These are phyloP conservation scores for Lucilia cuprina DNA, from an alignment of 1,140 invertebrate genomes.

Conservation along the genomic window DNA sequence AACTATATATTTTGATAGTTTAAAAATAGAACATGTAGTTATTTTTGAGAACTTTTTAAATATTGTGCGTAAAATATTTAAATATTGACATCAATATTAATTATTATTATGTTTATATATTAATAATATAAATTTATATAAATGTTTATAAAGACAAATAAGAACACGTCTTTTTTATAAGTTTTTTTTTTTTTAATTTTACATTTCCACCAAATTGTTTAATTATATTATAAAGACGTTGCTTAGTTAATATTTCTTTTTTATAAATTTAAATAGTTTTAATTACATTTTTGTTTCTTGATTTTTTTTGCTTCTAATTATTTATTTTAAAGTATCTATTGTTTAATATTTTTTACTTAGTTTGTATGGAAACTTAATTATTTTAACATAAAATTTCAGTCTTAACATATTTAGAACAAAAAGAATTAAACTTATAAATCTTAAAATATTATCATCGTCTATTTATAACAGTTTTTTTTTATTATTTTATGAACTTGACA, in stretches of 20 bases:
- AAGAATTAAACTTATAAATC: not conserved
- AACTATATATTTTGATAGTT: not conserved
- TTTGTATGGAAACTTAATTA: not conserved
- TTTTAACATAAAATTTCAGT: not conserved
- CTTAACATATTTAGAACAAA: constrained; percentile 2
- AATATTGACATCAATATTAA: not conserved
- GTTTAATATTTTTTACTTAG: not conserved
- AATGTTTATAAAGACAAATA: too few species aligned
- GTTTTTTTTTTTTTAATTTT: too few species aligned
- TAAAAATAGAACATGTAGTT: not conserved
- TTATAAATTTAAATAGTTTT: not conserved
- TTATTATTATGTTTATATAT: not conserved
- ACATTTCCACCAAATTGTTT: too few species aligned
- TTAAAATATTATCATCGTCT: not conserved
- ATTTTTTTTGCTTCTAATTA: not conserved
- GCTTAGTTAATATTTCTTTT: not conserved
- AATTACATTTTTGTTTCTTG: not conserved
- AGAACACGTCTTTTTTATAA: too few species aligned
- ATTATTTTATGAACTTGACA: too few species aligned
- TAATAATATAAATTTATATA: too few species aligned
- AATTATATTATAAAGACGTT: not conserved
- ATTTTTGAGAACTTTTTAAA: not conserved
- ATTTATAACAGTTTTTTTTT: too few species aligned
- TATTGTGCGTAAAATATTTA: not conserved
- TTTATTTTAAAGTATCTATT: not conserved